Evolutionary conservation across 1,140 invertebrate genomes (phyloP), one percentile per base, ranked within the genome.

Genomic region (Ptiloglossa arizonensis): DNA sequence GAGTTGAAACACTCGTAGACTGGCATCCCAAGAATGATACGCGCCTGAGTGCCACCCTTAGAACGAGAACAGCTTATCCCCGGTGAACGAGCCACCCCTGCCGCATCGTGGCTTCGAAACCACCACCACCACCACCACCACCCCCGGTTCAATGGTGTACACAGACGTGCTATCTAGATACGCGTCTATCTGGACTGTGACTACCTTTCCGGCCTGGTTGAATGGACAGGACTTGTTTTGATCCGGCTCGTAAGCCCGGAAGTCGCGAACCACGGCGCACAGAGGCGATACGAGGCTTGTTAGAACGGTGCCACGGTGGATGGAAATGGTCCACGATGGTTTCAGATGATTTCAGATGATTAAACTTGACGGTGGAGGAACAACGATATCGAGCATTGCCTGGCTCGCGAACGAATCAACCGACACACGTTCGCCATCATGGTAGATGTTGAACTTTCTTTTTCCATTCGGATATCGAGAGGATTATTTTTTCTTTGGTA

Each of bases 141-240:
- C 57, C 67, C 67, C 66, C 32, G 56, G 74, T 66, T 76, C 54
- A 76, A 70, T 57, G 66, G 64, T 76, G 35, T 60, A 76, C 66
- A 44, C 74, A 69, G 54, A 76, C 74, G 56, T 76, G 74, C 17
- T 50, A 60, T 76, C 74, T 69, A 57, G 56, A 76, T 76, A 77
- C n/a, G 32, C n/a, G 74, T 62, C 22, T 62, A 77, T 62, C 74
- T 44, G 62, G 74, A 77, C 57, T 46, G 66, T 70, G 74, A 62
- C 67, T 60, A 44, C 44, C 48, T 77, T 60, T 24, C 32, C 41
- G 27, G 57, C 8, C 46, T 68, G 50, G 56, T 62, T 77, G 57
- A 70, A 77, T 77, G 74, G 35, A 70, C 74, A 70, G 44, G 32
- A 57, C 74, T 77, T 77, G 67, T 77, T 70, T 77, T 70, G 66